Evolutionary conservation across 2,797 vertebrate genomes (phyloP).

Genomic region (Brotula barbata): DNA sequence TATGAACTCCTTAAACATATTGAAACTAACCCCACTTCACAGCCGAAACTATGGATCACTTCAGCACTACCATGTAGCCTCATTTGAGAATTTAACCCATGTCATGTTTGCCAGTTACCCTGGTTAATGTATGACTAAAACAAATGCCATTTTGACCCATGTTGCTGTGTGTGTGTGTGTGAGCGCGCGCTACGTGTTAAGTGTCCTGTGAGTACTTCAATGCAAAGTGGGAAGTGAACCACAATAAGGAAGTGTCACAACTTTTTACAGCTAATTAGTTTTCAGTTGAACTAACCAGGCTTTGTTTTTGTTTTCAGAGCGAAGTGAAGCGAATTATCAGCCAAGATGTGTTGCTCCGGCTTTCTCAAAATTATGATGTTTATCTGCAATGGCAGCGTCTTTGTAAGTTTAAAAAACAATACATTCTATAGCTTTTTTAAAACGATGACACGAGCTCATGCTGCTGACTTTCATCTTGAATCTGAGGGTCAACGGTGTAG

Average conservation of each 20-base stretch:
- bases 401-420: constrained; percentile 72
- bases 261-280: background rate
- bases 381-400: constrained; percentile 79
- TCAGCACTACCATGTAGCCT: constrained; percentile 5
- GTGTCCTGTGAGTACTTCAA: constrained; percentile 8
- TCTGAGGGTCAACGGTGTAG: no score
- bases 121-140: constrained; percentile 69
- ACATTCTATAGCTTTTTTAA: background rate
- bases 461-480: no score
- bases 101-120: constrained; percentile 4
- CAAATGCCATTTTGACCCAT: constrained; percentile 24
- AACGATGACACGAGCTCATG: no score
- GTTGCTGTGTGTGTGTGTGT: constrained; percentile 1
- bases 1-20: background rate
- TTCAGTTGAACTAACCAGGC: constrained; percentile 1
- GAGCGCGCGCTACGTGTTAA: background rate
- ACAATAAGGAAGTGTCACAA: background rate
- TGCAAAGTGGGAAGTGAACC: background rate
- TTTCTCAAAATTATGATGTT: constrained; percentile 83
- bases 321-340: constrained; percentile 19
- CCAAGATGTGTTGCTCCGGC: constrained; percentile 75
- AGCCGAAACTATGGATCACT: constrained; percentile 35
- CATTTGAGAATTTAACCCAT: constrained; percentile 26
- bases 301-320: constrained; percentile 38
- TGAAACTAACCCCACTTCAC: background rate